Conservation (phyloP, 2,888 invertebrate species). For the Cryptocheilus praepositus region DNA sequence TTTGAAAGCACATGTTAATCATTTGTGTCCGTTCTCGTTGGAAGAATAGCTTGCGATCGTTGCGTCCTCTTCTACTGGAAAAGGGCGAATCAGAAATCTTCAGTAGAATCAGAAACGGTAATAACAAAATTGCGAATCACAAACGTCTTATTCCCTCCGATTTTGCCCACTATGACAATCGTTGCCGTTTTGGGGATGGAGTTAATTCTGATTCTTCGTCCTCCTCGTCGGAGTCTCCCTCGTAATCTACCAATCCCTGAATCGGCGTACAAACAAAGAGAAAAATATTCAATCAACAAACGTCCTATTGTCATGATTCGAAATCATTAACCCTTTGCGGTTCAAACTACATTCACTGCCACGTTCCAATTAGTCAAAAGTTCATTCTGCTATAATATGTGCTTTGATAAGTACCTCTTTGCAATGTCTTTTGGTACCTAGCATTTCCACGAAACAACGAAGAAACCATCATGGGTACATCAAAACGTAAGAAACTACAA, state of each 20-base stretch:
- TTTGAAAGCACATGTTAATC: conserved; percentile 41
- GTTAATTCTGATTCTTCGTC: conserved; percentile 83
- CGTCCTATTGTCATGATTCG: not conserved
- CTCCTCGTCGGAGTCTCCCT: conserved; percentile 97
- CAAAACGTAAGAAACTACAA: too few species aligned
- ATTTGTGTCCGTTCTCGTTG: conserved; percentile 38
- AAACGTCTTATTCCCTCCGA: conserved; percentile 34
- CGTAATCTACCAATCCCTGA: conserved; percentile 96
- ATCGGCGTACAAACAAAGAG: conserved; percentile 16
- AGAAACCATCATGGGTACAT: too few species aligned
- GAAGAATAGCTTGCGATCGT: conserved; percentile 24
- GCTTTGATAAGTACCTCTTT: too few species aligned
- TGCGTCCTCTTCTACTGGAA: conserved; percentile 13
- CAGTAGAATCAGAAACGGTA: conserved; percentile 45
- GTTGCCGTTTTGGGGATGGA: conserved; percentile 84
- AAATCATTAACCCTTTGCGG: not conserved
- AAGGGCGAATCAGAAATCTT: too few species aligned
- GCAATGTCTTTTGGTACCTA: too few species aligned
- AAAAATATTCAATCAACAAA: not conserved
- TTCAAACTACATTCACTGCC: not conserved
- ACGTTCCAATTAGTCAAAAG: too few species aligned
- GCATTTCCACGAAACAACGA: too few species aligned
- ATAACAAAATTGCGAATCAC: conserved; percentile 49
- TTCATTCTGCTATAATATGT: too few species aligned
- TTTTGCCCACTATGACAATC: conserved; percentile 82